Base-by-base conservation (phyloP, 2,797 vertebrate genomes). In the Enteromius paludinosus region DNA sequence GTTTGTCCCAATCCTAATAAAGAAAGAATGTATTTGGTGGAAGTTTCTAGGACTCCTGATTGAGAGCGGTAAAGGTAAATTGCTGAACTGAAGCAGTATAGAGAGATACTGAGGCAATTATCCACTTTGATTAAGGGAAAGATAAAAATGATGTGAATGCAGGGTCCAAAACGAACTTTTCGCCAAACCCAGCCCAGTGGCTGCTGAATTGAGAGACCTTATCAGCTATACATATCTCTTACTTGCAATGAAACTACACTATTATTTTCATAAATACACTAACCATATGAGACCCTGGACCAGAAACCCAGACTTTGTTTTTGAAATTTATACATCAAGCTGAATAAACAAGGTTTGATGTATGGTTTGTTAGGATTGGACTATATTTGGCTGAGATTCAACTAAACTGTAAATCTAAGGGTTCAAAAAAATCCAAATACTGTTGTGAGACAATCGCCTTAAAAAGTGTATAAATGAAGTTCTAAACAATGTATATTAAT, bases 1-100 rank as follows among this genome's bases (percentile, higher is more conserved):
- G 52, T 68, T 47, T 79, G 62, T 47, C 80, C 70, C 52, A 61
- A 84, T 80, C 77, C 64, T 69, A 83, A 88, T 79, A 62, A 79
- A 14, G 62, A 38, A 45, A 66, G 74, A 61, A 52, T 23, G 68
- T 45, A 64, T 82, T 84, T 76, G 38, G 65, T 23, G 73, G n/a
- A 70, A 72, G 82, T 74, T 70, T 79, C 45, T 62, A 33, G 23
- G 17, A 81, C 47, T 45, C 65, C 38, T 78, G 71, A 70, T 62
- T 43, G 25, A 17, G 52, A 62, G 47, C 5, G 83, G 14, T 38
- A 56, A 38, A 52, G 18, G 23, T 41, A 49, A 14, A 71, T n/a
- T 71, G 70, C 47, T 59, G n/a, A 54, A 38, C 18, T 12, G 25
- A 71, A 6, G 25, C 52, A 59, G 38, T 33, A 59, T 47, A 18